Base-by-base conservation (phyloP, 2,888 invertebrate species). In the Troglohyphantes excavatus region DNA sequence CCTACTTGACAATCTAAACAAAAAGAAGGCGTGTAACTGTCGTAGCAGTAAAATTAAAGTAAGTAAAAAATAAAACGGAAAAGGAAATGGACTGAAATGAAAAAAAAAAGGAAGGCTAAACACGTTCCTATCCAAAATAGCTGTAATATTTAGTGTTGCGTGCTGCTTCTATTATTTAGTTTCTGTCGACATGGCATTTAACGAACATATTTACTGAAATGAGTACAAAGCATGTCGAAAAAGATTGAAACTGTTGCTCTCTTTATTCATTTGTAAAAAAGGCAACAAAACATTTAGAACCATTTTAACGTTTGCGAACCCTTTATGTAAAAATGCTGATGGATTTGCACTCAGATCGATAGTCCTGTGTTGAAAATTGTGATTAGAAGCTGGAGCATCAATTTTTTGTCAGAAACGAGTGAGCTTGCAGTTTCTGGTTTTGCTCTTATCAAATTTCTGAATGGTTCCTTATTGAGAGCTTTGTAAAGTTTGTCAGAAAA, bases 101-200 rank as follows among this genome's bases (percentile, higher is more conserved):
- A 68, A 67, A 13, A 27, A 67, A 27, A 26, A 67, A 13, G 29
- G 53, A 27, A 26, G 29, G 65, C 65, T 78, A 65, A 78, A 78
- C 78, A 26, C 21, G 65, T 65, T 65, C 39, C 39, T 29, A 13
- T 17, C 26, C 21, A 39, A 78, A 63, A 78, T 29, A 63, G 43
- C 26, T 21, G 65, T 27, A 83, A 65, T 61, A 23, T 78, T 65
- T 23, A 23, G 19, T 23, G 72, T 73, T 39, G 83, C 83, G 83
- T 83, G 83, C 19, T 65, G 65, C 27, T 63, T 13, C 46, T 39
- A 63, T 73, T 73, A 65, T 83, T 73, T 27, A 43, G n/a, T 73
- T 61, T 29, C 26, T 43, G 46, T 33, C 9, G 33, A 78, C 78
- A 65, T 33, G 29, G 19, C 65, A 73, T 83, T 83, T 65, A 83